These are phyloP conservation scores for Macrochelys suwanniensis DNA, from an alignment of 2,797 vertebrate species.

Conservation along the genomic window DNA sequence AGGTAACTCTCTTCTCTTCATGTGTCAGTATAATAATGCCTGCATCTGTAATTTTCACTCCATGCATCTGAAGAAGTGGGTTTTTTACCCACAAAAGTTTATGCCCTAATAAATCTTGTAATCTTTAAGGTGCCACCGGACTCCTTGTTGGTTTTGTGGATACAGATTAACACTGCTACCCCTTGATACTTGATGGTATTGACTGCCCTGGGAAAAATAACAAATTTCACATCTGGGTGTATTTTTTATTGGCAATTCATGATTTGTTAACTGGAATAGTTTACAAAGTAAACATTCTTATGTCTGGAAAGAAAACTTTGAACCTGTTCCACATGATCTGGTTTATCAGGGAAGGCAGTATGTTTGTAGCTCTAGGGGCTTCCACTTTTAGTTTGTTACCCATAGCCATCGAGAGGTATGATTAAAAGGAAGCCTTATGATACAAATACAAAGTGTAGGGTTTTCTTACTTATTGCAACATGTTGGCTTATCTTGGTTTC, in stretches of 20 bases:
- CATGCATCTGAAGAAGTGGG: too few relatives aligned
- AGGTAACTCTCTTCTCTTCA: too few relatives aligned
- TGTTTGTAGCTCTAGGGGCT: constrained; percentile 93
- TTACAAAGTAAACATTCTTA: constrained; percentile 92
- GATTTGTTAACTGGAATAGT: constrained; percentile 92
- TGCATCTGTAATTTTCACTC: too few relatives aligned
- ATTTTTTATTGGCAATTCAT: constrained; percentile 97
- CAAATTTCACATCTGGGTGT: constrained; percentile 96
- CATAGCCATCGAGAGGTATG: constrained; percentile 95
- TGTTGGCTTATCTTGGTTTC: constrained; percentile 93
- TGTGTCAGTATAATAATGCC: too few relatives aligned
- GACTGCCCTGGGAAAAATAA: constrained; percentile 96
- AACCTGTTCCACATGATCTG: constrained; percentile 89
- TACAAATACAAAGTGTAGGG: constrained; percentile 93
- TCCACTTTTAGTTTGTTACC: constrained; percentile 95
- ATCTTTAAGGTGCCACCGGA: too few relatives aligned
- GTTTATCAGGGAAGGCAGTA: constrained; percentile 95
- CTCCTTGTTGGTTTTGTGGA: too few relatives aligned
- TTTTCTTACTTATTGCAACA: constrained; percentile 93
- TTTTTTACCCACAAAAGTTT: too few relatives aligned
- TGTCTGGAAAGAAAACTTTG: constrained; percentile 92
- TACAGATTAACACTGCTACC: too few relatives aligned
- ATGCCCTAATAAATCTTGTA: too few relatives aligned
- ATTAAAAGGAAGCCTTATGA: constrained; percentile 98
- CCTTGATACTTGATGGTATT: constrained; percentile 88